Conservation (phyloP, 2,888 invertebrate species). For the Drosophila prolongata region DNA sequence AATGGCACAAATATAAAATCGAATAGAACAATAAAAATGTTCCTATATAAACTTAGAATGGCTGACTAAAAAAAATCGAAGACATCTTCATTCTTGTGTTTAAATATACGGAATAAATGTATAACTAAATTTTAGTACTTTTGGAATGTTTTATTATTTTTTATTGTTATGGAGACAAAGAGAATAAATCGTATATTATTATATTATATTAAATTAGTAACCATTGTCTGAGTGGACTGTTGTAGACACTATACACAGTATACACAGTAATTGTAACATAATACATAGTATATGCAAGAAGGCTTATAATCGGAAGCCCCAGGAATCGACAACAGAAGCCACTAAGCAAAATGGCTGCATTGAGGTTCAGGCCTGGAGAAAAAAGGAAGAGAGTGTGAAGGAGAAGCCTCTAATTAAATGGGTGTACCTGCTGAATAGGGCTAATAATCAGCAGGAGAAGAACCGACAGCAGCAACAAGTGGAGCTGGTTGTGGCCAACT, state of each 20-base stretch:
- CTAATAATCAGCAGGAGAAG: conserved; percentile 59
- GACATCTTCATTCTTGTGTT: too few species aligned
- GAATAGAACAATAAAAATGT: background rate
- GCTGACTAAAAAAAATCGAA: background rate
- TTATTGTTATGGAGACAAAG: too few species aligned
- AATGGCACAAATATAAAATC: background rate
- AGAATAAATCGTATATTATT: too few species aligned
- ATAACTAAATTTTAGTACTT: too few species aligned
- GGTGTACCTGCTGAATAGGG: conserved; percentile 70
- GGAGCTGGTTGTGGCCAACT: conserved; percentile 53
- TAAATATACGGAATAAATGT: too few species aligned
- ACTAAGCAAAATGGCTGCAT: conserved; percentile 56
- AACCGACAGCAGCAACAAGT: conserved; percentile 13
- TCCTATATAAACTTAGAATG: background rate
- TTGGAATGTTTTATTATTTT: too few species aligned
- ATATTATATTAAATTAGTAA: too few species aligned
- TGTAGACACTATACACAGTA: too few species aligned
- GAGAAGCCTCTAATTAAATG: conserved; percentile 68
- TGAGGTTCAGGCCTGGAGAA: conserved; percentile 14
- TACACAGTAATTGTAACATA: background rate
- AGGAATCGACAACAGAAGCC: conserved; percentile 2
- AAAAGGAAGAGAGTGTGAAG: conserved; percentile 37
- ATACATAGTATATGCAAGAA: background rate
- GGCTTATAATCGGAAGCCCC: background rate
- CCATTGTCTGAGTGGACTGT: too few species aligned